A percentile compares a stretch with the other conserved stretches of the same genome.
phyloP scores from a whole-genome alignment of 1,140 invertebrate species.

The Aphaenogaster ashmeadi region DNA sequence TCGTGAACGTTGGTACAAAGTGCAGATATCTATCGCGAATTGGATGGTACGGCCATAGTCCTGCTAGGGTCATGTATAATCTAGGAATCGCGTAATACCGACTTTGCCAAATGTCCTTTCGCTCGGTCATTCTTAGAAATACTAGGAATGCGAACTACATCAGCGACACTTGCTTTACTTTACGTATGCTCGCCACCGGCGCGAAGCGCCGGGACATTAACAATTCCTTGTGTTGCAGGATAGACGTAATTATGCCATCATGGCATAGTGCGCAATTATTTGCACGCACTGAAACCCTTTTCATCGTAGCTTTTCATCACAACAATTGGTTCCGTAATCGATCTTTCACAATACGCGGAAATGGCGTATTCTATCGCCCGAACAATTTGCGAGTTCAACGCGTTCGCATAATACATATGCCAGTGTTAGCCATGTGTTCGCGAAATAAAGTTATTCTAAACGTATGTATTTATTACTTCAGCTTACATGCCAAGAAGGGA shows the following conservation, averaged over 20 bases:
- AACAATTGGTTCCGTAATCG: neutral
- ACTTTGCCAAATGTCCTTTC: conserved; percentile 39
- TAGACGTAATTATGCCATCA: conserved; percentile 23
- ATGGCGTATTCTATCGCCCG: neutral
- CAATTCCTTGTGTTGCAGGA: conserved; percentile 40
- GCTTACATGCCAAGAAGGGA: no score
- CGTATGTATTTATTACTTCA: no score
- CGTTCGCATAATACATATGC: neutral
- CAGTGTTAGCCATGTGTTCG: neutral
- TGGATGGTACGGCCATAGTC: conserved; percentile 44
- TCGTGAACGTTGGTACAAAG: conserved; percentile 28
- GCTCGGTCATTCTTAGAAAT: conserved; percentile 31
- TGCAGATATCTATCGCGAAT: conserved; percentile 33
- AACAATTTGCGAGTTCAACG: neutral
- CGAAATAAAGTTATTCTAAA: neutral
- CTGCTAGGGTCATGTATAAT: conserved; percentile 52
- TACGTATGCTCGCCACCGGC: neutral
- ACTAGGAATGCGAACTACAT: conserved; percentile 14
- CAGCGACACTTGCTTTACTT: neutral
- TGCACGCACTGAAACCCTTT: conserved; percentile 18
- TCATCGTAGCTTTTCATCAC: conserved; percentile 19
- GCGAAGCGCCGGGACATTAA: conserved; percentile 18
- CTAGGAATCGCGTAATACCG: conserved; percentile 44
- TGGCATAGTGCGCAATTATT: conserved; percentile 23
- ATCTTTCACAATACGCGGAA: neutral